Evolutionary conservation across 2,888 invertebrate genomes (phyloP), one percentile per base, ranked within the genome.

Genomic region (Cheilosia impressa): DNA sequence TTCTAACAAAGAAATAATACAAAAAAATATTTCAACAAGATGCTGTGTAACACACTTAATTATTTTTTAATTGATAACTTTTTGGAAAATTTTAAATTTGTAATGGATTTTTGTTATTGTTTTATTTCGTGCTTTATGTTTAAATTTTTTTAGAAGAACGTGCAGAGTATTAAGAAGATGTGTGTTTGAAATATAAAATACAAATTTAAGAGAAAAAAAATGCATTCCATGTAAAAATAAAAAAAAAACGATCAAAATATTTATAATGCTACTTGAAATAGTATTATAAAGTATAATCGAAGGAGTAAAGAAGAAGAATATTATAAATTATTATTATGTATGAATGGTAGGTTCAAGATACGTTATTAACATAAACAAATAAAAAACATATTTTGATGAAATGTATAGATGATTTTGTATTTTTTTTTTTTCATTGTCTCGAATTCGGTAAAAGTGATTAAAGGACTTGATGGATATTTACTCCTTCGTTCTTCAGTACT

Each of bases 161-260:
- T 55, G 68, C 60, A 77, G 57, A 38, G 66, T 55, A 73, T 66
- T 55, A 55, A 5, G 50, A 75, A 76, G 50, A 80, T 65, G 78
- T 75, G 78, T 77, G 60, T 76, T 87, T 63, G 65, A 68, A 68
- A 52, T 50, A 66, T 43, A 75, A 76, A 63, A 45, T 47, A 68
- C 66, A 65, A 69, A 19, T 34, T 34, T 55, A 19, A 38, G 38
- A 38, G 38, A 38, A 66, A 52, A 52, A 22, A 84, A 87, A 89
- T 90, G 91, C 92, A 92, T 92, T 92, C 92, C 92, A 92, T 92
- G 91, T 91, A 91, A 89, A 92, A 89, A 88, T 88, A 6, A 6
- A 6, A 27, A 27, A 27, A 62, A 53, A 87, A 82, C 65, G 58
- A 75, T 62, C 76, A 60, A 72, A 73, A 57, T 71, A 76, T 63